These are phyloP conservation scores for Malurus elegans DNA, from an alignment of 2,113 vertebrate genomes.

Conservation along the genomic window DNA sequence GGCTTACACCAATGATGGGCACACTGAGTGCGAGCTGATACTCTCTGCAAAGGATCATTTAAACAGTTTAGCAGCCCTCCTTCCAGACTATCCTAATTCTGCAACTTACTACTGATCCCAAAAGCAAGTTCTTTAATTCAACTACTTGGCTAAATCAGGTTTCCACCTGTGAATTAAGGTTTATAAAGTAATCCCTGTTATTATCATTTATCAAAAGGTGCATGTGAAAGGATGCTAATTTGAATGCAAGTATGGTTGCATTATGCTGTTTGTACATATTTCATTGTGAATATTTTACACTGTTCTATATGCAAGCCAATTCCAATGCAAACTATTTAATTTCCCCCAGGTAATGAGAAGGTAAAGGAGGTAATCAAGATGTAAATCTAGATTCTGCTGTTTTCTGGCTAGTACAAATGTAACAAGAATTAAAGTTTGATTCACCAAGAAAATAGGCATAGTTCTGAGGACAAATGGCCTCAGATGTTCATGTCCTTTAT, in stretches of 20 bases:
- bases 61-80: neutral
- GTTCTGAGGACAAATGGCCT: neutral
- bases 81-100: neutral
- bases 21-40: neutral
- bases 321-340: conserved; percentile 54
- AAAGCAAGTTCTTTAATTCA: neutral
- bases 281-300: conserved; percentile 40
- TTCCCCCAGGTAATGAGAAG: conserved; percentile 56
- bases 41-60: neutral
- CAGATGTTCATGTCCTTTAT: neutral
- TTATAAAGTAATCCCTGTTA: conserved; percentile 37
- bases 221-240: conserved; percentile 3
- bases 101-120: neutral
- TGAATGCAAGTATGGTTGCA: neutral
- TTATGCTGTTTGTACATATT: conserved; percentile 30
- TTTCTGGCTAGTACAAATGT: neutral
- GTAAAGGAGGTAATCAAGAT: conserved; percentile 55
- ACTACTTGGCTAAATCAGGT: neutral
- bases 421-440: conserved; percentile 9
- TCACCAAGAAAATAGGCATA: neutral
- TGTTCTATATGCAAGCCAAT: conserved; percentile 42
- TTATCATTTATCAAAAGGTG: conserved; percentile 35
- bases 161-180: neutral
- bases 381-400: conserved; percentile 36
- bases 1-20: neutral